Evolutionary conservation across 2,113 vertebrate genomes (phyloP).

Genomic region (Silurus meridionalis): DNA sequence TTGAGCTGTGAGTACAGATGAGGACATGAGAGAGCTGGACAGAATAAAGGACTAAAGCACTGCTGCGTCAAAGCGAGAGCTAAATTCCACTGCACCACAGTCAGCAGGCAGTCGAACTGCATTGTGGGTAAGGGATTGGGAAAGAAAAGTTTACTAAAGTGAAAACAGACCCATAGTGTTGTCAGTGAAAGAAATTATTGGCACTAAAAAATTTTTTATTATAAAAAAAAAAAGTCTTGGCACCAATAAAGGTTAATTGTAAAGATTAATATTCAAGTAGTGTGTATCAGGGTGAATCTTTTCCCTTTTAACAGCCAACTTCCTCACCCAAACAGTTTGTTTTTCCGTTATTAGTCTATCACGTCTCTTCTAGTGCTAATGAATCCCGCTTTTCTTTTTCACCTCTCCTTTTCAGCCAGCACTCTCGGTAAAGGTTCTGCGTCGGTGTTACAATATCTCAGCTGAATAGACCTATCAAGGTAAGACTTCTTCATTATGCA

Average conservation of each 20-base stretch:
- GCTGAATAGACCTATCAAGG: constrained; percentile 17
- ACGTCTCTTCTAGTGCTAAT: constrained; percentile 60
- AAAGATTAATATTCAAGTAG: background rate
- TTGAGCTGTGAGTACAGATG: background rate
- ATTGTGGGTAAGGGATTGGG: background rate
- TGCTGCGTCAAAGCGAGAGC: background rate
- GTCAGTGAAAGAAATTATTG: background rate
- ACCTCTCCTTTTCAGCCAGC: constrained; percentile 41
- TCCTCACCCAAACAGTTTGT: background rate
- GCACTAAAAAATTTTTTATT: background rate
- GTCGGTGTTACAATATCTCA: background rate
- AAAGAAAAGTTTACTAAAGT: background rate
- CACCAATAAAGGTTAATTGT: background rate
- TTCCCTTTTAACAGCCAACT: background rate
- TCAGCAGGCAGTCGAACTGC: background rate
- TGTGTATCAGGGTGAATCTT: background rate
- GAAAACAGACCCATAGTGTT: background rate
- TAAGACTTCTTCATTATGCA: constrained; percentile 27
- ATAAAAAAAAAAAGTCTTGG: background rate
- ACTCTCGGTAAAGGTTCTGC: constrained; percentile 1
- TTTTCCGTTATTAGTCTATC: constrained; percentile 54
- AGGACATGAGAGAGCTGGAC: background rate
- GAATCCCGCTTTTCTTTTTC: constrained; percentile 53
- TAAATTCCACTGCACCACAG: background rate
- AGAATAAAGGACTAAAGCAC: background rate